Evolutionary conservation across 2,888 invertebrate genomes (phyloP).

Genomic region (Epistrophella euchroma): DNA sequence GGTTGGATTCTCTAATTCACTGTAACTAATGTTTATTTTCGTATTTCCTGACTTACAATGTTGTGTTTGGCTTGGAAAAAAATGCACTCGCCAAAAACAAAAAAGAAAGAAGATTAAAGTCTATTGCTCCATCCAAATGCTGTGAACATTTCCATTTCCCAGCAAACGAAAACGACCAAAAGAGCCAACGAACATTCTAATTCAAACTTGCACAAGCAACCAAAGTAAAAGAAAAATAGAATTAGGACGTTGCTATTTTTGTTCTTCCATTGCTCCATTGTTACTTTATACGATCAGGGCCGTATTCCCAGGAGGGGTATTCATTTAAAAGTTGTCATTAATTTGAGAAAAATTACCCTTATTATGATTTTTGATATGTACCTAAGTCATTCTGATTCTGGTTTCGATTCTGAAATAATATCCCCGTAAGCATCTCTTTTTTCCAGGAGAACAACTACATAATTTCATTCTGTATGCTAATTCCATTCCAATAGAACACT

Average conservation of each 20-base stretch:
- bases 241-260: slow-evolving; percentile 47
- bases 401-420: too few relatives aligned
- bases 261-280: slow-evolving; percentile 13
- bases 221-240: slow-evolving; percentile 45
- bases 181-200: slow-evolving; percentile 47
- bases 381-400: too few relatives aligned
- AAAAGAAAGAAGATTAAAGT: slow-evolving; percentile 34
- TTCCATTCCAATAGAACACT: too few relatives aligned
- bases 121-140: slow-evolving; percentile 23
- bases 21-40: slow-evolving; percentile 52
- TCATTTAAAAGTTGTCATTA: too few relatives aligned
- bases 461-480: too few relatives aligned
- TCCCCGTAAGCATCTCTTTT: too few relatives aligned
- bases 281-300: neutral
- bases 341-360: too few relatives aligned
- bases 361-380: too few relatives aligned
- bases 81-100: slow-evolving; percentile 35
- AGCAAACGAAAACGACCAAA: slow-evolving; percentile 14
- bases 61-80: slow-evolving; percentile 28
- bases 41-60: slow-evolving; percentile 47
- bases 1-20: slow-evolving; percentile 43
- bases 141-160: slow-evolving; percentile 38
- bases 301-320: neutral
- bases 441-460: too few relatives aligned
- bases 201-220: slow-evolving; percentile 36